Conservation (phyloP, 2,888 invertebrate genomes). For the Melieria omissa region DNA sequence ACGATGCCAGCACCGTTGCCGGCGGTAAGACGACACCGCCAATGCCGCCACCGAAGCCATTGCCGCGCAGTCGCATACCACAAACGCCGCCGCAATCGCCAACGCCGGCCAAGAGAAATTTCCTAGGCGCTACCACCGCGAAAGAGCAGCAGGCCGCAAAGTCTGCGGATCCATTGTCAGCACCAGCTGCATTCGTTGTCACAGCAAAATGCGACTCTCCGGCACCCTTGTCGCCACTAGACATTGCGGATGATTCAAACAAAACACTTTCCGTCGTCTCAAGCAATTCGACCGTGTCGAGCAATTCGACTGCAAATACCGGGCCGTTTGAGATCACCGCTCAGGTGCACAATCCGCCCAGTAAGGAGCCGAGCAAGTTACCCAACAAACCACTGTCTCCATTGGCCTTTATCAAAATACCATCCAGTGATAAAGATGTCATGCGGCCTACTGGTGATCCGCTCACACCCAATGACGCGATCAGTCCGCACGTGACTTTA, state of each 20-base stretch:
- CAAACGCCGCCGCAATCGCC: conserved; percentile 56
- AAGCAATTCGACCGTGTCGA: conserved; percentile 38
- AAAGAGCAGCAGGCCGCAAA: background rate
- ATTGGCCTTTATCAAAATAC: conserved; percentile 13
- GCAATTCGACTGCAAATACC: conserved; percentile 27
- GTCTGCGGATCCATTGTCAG: background rate
- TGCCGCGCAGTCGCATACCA: conserved; percentile 57
- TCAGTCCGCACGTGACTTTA: conserved; percentile 43
- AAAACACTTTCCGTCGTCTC: conserved; percentile 44
- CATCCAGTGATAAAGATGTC: background rate
- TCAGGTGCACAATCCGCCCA: conserved; percentile 41
- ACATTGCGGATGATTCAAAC: conserved; percentile 28
- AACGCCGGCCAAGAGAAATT: conserved; percentile 38
- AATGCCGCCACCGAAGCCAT: conserved; percentile 45
- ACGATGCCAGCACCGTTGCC: conserved; percentile 29
- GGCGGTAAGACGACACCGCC: conserved; percentile 31
- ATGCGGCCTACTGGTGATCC: conserved; percentile 42
- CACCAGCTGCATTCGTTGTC: background rate
- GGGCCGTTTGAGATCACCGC: conserved; percentile 41
- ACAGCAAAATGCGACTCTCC: conserved; percentile 10
- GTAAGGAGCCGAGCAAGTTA: background rate
- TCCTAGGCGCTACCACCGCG: conserved; percentile 11
- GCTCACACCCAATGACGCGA: conserved; percentile 51
- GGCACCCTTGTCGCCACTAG: conserved; percentile 12
- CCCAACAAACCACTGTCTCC: conserved; percentile 20